These are phyloP conservation scores for Melanchra persicariae DNA, from an alignment of 2,888 invertebrate species.

Conservation along the genomic window DNA sequence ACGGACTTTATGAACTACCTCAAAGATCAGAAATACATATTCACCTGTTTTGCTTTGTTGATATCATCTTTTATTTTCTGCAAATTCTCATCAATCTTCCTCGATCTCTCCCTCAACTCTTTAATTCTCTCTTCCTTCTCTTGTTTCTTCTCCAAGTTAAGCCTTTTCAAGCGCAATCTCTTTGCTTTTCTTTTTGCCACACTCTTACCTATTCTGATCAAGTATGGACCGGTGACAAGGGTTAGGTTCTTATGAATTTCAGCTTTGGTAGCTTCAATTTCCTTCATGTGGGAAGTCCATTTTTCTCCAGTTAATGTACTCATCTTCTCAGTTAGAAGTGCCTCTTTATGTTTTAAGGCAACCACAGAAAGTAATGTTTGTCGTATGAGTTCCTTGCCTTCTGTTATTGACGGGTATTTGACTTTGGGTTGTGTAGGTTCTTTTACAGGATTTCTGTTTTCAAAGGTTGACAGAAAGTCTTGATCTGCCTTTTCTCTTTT, in stretches of 20 bases:
- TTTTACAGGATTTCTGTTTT: conserved; percentile 54
- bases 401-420: conserved; percentile 70
- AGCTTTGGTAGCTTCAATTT: conserved; percentile 87
- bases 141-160: conserved; percentile 76
- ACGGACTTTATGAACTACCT: too few relatives aligned
- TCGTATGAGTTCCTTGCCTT: conserved; percentile 71
- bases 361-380: conserved; percentile 70
- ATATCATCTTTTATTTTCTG: conserved; percentile 92
- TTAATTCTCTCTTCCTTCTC: conserved; percentile 82
- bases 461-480: conserved; percentile 77
- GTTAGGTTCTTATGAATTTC: conserved; percentile 82
- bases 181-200: conserved; percentile 87
- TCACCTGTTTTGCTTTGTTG: conserved; percentile 90
- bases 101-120: conserved; percentile 88
- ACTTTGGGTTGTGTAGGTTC: conserved; percentile 32
- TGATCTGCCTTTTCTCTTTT: conserved; percentile 69
- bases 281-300: conserved; percentile 89
- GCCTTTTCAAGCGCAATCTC: conserved; percentile 86
- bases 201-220: conserved; percentile 82
- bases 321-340: conserved; percentile 84
- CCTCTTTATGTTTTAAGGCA: conserved; percentile 77
- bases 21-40: too few relatives aligned
- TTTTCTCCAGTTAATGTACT: conserved; percentile 86
- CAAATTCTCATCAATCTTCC: conserved; percentile 92
- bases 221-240: conserved; percentile 81